A percentile compares a stretch with the other conserved stretches of the same genome.
Conservation (phyloP, 2,113 vertebrate genomes). For the Dolichallabes microphthalmus region DNA sequence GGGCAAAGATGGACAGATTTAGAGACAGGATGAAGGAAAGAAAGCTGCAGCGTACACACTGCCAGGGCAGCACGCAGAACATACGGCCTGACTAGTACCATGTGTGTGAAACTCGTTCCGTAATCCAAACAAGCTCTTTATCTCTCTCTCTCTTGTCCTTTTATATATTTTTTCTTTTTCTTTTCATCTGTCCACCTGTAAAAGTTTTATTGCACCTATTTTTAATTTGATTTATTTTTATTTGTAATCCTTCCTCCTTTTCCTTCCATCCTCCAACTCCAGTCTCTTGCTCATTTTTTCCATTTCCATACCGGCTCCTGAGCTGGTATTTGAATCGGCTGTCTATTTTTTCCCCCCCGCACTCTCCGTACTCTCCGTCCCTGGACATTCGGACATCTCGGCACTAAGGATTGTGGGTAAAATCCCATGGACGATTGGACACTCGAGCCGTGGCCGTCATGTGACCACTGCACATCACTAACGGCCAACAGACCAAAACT, state of each 20-base stretch:
- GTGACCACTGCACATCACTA: conserved; percentile 17
- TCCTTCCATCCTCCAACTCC: background rate
- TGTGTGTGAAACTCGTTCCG: conserved; percentile 18
- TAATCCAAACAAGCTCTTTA: conserved; percentile 22
- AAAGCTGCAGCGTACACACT: background rate
- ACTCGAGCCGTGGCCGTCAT: background rate
- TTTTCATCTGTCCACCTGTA: background rate
- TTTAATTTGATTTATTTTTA: background rate
- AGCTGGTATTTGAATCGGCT: conserved; percentile 5
- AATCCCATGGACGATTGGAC: background rate
- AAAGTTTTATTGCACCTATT: background rate
- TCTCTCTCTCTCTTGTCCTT: background rate
- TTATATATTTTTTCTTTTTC: background rate
- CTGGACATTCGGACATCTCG: background rate
- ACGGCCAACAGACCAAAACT: conserved; percentile 30
- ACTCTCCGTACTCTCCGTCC: background rate
- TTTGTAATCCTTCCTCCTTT: background rate
- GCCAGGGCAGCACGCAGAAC: conserved; percentile 6
- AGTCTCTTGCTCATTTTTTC: background rate
- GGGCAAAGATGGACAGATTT: background rate
- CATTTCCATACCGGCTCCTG: background rate
- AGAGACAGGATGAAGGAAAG: conserved; percentile 4
- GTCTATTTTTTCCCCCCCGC: background rate
- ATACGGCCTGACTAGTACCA: conserved; percentile 23
- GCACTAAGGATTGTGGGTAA: background rate